Percentiles rank a stretch among this genome's conserved stretches.
These are phyloP conservation scores for Torymus auratus DNA, from an alignment of 2,888 invertebrate species.

Conservation along the genomic window DNA sequence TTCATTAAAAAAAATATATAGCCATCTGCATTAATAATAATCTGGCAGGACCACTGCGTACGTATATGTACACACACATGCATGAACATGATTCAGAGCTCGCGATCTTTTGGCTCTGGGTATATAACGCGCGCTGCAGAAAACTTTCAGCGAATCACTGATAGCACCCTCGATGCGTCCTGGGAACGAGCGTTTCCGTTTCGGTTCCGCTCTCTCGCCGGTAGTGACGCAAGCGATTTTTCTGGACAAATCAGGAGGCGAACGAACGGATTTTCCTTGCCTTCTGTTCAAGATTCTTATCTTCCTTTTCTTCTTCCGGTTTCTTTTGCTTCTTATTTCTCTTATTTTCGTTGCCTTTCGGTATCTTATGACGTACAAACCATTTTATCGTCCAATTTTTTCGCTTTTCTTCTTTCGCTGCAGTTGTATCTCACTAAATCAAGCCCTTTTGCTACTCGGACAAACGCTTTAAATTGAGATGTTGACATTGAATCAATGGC, in stretches of 20 bases:
- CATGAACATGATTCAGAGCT: slow-evolving; percentile 25
- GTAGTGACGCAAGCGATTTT: slow-evolving; percentile 61
- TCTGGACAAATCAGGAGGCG: slow-evolving; percentile 33
- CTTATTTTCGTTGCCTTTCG: slow-evolving; percentile 8
- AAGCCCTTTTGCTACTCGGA: not conserved
- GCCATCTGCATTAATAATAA: too few species aligned
- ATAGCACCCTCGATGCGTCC: slow-evolving; percentile 16
- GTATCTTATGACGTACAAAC: slow-evolving; percentile 12
- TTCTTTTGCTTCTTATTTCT: slow-evolving; percentile 21
- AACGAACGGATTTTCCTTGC: slow-evolving; percentile 19
- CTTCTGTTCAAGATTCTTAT: slow-evolving; percentile 43
- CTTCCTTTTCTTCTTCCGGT: slow-evolving; percentile 41
- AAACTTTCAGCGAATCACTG: slow-evolving; percentile 50
- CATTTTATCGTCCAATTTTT: slow-evolving; percentile 8
- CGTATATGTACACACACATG: too few species aligned
- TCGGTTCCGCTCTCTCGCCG: slow-evolving; percentile 51
- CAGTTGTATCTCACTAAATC: slow-evolving; percentile 18
- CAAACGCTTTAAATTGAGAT: too few species aligned
- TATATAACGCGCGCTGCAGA: not conserved
- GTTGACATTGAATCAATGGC: too few species aligned
- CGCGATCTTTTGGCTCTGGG: slow-evolving; percentile 31
- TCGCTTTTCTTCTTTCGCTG: not conserved
- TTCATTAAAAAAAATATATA: too few species aligned
- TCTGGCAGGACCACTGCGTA: too few species aligned
- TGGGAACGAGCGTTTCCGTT: slow-evolving; percentile 55